Percentiles rank a stretch among this genome's conserved stretches.
These are phyloP conservation scores for Elephantulus edwardii DNA, from an alignment of 2,113 vertebrate genomes.

Conservation along the genomic window DNA sequence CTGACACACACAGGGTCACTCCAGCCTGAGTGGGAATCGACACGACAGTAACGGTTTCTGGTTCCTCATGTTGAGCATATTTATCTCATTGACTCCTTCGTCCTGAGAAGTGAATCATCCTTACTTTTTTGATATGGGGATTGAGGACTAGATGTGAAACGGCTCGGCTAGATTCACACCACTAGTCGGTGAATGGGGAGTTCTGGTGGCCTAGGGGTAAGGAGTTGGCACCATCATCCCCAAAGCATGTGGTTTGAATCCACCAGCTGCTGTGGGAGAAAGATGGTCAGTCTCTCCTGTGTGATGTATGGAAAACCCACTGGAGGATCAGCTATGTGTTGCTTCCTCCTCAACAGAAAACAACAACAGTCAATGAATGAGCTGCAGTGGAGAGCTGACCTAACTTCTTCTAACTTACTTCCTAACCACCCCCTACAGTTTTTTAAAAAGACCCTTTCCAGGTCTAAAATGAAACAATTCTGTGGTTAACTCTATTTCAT, in stretches of 20 bases:
- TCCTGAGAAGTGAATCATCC: background rate
- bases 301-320: too few relatives aligned
- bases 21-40: background rate
- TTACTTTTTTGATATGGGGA: background rate
- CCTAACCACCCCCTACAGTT: too few relatives aligned
- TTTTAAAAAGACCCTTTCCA: background rate
- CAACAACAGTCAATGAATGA: background rate
- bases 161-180: background rate
- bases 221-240: too few relatives aligned
- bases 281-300: too few relatives aligned
- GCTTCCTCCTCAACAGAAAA: too few relatives aligned
- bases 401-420: background rate
- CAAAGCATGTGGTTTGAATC: too few relatives aligned
- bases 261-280: too few relatives aligned
- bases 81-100: background rate
- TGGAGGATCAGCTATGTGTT: too few relatives aligned
- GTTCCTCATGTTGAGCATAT: background rate
- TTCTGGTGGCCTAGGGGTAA: too few relatives aligned
- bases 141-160: background rate
- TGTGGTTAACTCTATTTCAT: background rate
- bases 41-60: background rate
- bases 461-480: slow-evolving; percentile 26
- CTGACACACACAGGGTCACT: background rate
- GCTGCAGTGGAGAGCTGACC: background rate
- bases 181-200: too few relatives aligned